Conservation (phyloP, 1,140 invertebrate species). For the Neodiprion virginianus region DNA sequence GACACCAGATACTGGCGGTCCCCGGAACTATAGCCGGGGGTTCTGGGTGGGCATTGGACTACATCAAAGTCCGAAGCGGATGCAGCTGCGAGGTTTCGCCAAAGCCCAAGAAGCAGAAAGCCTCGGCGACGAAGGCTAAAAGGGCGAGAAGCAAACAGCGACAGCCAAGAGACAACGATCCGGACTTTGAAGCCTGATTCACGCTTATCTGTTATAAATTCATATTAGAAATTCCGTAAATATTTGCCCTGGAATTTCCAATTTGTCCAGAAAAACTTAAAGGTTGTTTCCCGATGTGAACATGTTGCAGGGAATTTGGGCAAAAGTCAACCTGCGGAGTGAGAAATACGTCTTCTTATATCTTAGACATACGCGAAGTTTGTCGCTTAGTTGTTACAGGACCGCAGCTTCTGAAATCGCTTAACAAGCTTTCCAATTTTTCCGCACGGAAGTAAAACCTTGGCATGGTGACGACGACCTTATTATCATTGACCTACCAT, state of each 20-base stretch:
- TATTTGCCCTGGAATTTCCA: neutral
- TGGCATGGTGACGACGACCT: no score
- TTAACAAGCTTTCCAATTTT: no score
- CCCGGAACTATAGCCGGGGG: slow-evolving; percentile 55
- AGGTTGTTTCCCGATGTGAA: no score
- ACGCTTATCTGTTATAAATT: slow-evolving; percentile 6
- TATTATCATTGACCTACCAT: neutral
- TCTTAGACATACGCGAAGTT: no score
- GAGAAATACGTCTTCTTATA: no score
- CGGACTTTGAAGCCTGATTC: slow-evolving; percentile 14
- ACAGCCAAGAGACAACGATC: slow-evolving; percentile 29
- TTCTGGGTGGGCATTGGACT: slow-evolving; percentile 76
- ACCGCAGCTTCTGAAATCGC: no score
- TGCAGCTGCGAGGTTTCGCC: slow-evolving; percentile 79
- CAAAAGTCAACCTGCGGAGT: no score
- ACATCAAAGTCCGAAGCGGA: slow-evolving; percentile 81
- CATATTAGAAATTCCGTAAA: neutral
- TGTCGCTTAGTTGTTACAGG: no score
- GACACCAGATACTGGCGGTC: slow-evolving; percentile 61
- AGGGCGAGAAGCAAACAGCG: slow-evolving; percentile 47
- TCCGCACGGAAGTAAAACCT: no score
- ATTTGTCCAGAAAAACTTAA: no score
- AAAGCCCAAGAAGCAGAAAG: slow-evolving; percentile 56
- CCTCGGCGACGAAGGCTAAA: slow-evolving; percentile 40
- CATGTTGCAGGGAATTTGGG: no score